Conservation (phyloP, 2,888 invertebrate species). For the Drosophila dives region DNA sequence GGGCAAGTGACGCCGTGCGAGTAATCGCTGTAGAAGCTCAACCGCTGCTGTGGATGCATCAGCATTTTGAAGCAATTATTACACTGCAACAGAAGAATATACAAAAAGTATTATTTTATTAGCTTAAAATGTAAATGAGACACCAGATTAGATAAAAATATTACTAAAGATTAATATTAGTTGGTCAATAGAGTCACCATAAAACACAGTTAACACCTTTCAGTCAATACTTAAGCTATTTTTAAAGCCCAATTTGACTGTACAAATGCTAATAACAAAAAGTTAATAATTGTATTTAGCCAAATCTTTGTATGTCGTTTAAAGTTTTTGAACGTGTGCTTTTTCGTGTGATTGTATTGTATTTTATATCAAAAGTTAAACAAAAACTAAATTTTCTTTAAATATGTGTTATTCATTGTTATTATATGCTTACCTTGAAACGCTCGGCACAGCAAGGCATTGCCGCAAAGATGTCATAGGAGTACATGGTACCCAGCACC, state of each 20-base stretch:
- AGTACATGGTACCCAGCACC: constrained; percentile 98
- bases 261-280: too few species aligned
- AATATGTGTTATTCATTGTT: background rate
- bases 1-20: constrained; percentile 96
- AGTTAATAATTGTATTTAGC: background rate
- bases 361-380: background rate
- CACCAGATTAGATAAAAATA: too few species aligned
- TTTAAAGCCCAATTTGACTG: background rate
- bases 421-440: constrained; percentile 89
- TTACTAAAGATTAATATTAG: background rate
- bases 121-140: constrained; percentile 1
- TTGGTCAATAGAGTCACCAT: background rate
- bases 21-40: constrained; percentile 97
- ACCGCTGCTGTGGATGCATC: constrained; percentile 93
- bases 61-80: constrained; percentile 96
- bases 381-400: background rate
- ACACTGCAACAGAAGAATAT: constrained; percentile 87
- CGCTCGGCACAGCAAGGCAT: constrained; percentile 97
- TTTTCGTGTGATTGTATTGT: too few species aligned
- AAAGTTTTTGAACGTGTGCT: too few species aligned
- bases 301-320: background rate
- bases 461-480: constrained; percentile 99
- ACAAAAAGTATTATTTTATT: background rate
- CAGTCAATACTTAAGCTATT: background rate
- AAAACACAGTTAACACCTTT: background rate